These are phyloP conservation scores for Calameuta idolon DNA, from an alignment of 2,888 invertebrate genomes.

Conservation along the genomic window DNA sequence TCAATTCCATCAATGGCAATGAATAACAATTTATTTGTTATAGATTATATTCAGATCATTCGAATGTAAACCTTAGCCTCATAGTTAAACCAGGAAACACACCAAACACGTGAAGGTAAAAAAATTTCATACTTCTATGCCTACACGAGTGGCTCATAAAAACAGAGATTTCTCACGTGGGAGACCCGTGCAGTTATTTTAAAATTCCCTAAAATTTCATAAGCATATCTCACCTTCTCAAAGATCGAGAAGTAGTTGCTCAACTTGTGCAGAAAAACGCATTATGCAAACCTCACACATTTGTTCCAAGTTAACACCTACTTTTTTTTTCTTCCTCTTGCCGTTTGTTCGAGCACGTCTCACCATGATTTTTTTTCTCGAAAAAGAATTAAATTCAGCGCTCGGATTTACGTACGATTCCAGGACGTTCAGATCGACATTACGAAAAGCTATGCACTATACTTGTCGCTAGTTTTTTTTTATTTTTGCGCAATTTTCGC, in stretches of 20 bases:
- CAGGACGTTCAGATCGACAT: slow-evolving; percentile 14
- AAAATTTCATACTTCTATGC: slow-evolving; percentile 25
- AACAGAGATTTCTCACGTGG: slow-evolving; percentile 17
- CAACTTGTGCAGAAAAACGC: slow-evolving; percentile 24
- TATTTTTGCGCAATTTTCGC: slow-evolving; percentile 9
- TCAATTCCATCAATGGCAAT: slow-evolving; percentile 64
- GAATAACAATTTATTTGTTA: slow-evolving; percentile 29
- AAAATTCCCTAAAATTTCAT: not conserved
- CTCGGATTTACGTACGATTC: not conserved
- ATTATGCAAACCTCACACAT: slow-evolving; percentile 20
- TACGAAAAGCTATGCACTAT: slow-evolving; percentile 19
- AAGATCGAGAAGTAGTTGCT: slow-evolving; percentile 20
- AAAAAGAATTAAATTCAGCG: not conserved
- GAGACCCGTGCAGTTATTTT: slow-evolving; percentile 21
- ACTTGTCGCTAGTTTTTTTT: not conserved
- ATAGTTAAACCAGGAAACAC: slow-evolving; percentile 37
- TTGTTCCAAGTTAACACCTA: not conserved
- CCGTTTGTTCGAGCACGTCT: not conserved
- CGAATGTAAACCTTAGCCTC: slow-evolving; percentile 37
- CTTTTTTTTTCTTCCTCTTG: not conserved
- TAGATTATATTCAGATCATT: slow-evolving; percentile 33
- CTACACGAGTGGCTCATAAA: slow-evolving; percentile 27
- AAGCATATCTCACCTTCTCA: slow-evolving; percentile 8
- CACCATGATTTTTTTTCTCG: not conserved
- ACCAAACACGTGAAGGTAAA: slow-evolving; percentile 34